Base-by-base conservation (phyloP, 2,888 invertebrate genomes). In the Volucella bombylans region DNA sequence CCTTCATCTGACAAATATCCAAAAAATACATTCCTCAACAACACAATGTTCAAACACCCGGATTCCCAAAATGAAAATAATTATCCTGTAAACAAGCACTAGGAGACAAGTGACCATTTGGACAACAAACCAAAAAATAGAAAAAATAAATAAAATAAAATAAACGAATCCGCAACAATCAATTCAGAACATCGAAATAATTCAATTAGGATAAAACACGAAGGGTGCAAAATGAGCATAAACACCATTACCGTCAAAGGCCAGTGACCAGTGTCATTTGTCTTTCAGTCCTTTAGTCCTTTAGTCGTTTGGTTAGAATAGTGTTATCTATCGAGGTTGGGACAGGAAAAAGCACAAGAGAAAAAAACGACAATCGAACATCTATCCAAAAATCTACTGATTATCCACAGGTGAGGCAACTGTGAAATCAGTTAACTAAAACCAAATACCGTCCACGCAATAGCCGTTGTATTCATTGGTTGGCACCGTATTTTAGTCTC, bases 191-290 rank as follows among this genome's bases (percentile, higher is more conserved):
- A 73, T 73, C 47, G 64, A 47, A 64, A 73, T 73, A 64, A 73
- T 64, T 64, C 55, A 73, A 73, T 73, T 64, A 73, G 47, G 49
- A 14, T 54, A 64, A 38, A 55, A 47, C 73, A 73, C 73, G 64
- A 72, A 71, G 61, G 50, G 71, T 61, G 71, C 61, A 71, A 71
- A 71, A 71, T 71, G 71, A 54, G 55, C 64, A 64, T 73, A 49
- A 73, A 73, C 64, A 39, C 62, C 64, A 73, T 64, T 73, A 55
- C 55, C 47, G 73, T 73, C 73, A 73, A 64, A 64, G 47, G 64
- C 41, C 52, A 38, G 11, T 31, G 45, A 31, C 38, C 45, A 38
- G 41, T 18, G 14, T 38, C 12, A 54, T 72, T 72, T 72, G 52
- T 62, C 62, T 43, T 61, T 43, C 41, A 31, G 52, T 43, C 39